phyloP scores from a whole-genome alignment of 92 coral and sea anemone genomes.

The Meandrina meandrites region DNA sequence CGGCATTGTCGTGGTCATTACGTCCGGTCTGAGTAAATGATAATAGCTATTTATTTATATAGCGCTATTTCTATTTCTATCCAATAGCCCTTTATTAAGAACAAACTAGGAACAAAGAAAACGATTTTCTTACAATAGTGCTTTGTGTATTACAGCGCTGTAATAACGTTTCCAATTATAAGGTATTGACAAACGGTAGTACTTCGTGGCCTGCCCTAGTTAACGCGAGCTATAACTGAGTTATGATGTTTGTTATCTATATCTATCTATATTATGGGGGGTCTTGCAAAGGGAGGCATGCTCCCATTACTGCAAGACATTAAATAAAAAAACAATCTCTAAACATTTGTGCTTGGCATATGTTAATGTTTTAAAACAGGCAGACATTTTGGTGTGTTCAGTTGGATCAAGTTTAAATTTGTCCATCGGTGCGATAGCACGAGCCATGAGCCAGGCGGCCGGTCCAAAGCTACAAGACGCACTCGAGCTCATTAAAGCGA shows the following conservation, averaged over 20 bases:
- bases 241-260: not conserved
- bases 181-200: not conserved
- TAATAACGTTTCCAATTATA: no score
- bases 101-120: no score
- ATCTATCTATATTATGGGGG: no score
- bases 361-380: not conserved
- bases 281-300: no score
- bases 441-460: slow-evolving; percentile 46
- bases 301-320: no score
- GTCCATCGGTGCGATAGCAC: slow-evolving; percentile 46
- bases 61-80: no score
- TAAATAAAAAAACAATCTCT: not conserved
- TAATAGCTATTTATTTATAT: no score
- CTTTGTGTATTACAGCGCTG: no score
- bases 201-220: not conserved
- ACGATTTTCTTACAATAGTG: no score
- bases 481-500: slow-evolving; percentile 29
- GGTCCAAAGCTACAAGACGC: slow-evolving; percentile 51
- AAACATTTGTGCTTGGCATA: not conserved
- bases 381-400: slow-evolving; percentile 29
- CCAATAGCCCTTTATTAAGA: no score
- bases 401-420: slow-evolving; percentile 36
- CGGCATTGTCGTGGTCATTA: not conserved
- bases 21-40: not conserved
- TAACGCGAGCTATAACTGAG: no score